Evolutionary conservation across 2,797 vertebrate genomes (phyloP).

Genomic region (Scyliorhinus canicula): DNA sequence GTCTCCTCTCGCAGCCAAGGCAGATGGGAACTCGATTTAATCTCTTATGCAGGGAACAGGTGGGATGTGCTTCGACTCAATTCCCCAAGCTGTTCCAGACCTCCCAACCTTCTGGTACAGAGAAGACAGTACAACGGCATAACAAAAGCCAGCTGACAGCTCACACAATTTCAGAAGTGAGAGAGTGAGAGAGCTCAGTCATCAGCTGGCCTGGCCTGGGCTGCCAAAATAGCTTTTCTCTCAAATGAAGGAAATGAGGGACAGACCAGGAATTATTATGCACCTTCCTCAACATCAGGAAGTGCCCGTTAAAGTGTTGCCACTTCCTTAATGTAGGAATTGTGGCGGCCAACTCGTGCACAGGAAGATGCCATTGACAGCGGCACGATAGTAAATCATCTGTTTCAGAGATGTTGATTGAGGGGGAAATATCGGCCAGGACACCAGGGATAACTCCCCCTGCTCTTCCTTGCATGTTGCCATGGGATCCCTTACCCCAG

Average conservation of each 20-base stretch:
- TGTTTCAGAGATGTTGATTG: not conserved
- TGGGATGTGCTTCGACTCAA: slow-evolving; percentile 20
- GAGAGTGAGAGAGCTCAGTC: not conserved
- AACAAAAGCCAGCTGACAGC: slow-evolving; percentile 29
- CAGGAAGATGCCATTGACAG: not conserved
- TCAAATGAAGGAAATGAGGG: not conserved
- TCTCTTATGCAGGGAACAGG: slow-evolving; percentile 16
- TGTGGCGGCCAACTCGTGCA: not conserved
- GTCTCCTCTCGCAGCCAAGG: not conserved
- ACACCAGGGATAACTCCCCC: too few species aligned
- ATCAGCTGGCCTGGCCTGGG: not conserved
- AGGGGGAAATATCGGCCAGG: not conserved
- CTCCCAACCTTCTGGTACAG: slow-evolving; percentile 16
- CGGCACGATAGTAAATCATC: not conserved
- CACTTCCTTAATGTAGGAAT: not conserved
- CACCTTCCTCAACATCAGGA: too few species aligned
- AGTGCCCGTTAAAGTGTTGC: not conserved
- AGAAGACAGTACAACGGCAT: not conserved
- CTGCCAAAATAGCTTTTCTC: not conserved
- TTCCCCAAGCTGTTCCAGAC: slow-evolving; percentile 8
- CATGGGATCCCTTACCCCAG: not conserved
- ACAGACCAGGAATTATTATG: not conserved
- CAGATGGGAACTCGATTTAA: slow-evolving; percentile 25
- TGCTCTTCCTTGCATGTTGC: not conserved
- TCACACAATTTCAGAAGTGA: not conserved